Percentiles rank a stretch among this genome's conserved stretches.
phyloP scores from a whole-genome alignment of 2,113 vertebrate genomes.

The Lynx canadensis region DNA sequence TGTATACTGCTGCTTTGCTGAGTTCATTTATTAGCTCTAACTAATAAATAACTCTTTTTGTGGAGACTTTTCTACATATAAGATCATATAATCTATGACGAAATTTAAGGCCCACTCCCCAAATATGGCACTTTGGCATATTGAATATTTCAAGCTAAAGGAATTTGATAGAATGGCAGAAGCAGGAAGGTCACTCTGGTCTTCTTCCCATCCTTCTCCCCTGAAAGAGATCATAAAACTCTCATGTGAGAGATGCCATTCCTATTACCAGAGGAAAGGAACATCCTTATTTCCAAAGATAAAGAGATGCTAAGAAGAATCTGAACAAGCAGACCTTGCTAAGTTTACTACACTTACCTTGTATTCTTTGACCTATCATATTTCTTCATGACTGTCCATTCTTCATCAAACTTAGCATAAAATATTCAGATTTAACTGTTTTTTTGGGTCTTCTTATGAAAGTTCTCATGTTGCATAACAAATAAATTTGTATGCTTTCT shows the following conservation, averaged over 20 bases:
- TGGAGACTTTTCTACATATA: background rate
- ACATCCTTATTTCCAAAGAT: background rate
- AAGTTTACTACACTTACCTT: background rate
- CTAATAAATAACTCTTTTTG: background rate
- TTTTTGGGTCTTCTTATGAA: background rate
- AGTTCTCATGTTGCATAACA: background rate
- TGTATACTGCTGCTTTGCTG: background rate
- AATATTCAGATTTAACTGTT: background rate
- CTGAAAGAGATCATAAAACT: background rate
- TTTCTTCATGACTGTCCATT: background rate
- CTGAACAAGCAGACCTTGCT: background rate
- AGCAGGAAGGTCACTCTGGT: background rate
- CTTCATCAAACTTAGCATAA: background rate
- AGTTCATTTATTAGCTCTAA: background rate
- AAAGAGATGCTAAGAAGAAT: background rate
- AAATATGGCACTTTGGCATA: background rate
- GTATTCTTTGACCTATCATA: background rate
- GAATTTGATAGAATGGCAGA: background rate
- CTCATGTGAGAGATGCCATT: background rate
- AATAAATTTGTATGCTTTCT: background rate
- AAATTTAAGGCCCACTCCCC: background rate
- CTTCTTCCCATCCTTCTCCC: background rate
- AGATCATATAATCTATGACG: background rate
- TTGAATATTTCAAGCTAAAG: conserved; percentile 2
- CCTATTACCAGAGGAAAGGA: background rate